A percentile compares a stretch with the other conserved stretches of the same genome.
Evolutionary conservation across 2,113 vertebrate species (phyloP).

Genomic region (Machaerirhynchus nigripectus): DNA sequence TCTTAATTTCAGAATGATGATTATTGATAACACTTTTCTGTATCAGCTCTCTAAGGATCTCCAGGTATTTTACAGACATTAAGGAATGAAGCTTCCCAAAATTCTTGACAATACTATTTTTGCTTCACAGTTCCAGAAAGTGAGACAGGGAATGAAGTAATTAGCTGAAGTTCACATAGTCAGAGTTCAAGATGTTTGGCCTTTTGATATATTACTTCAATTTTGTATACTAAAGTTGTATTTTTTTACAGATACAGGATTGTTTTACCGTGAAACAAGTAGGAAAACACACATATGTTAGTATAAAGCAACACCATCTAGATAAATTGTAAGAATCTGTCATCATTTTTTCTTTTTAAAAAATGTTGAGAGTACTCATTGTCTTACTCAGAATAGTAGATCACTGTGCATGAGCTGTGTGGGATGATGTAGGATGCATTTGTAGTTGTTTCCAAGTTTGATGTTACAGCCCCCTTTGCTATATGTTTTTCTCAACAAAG

Average conservation of each 20-base stretch:
- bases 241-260: background rate
- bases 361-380: background rate
- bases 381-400: background rate
- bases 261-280: background rate
- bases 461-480: background rate
- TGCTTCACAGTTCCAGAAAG: background rate
- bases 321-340: background rate
- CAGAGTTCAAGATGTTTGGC: background rate
- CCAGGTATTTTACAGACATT: background rate
- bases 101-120: background rate
- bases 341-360: background rate
- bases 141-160: background rate
- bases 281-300: background rate
- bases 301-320: background rate
- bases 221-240: background rate
- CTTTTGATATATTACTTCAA: background rate
- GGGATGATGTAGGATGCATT: background rate
- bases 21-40: background rate
- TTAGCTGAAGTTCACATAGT: background rate
- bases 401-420: background rate
- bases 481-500: background rate
- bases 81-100: background rate
- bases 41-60: background rate
- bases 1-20: conserved; percentile 18
- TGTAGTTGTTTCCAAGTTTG: background rate